Evolutionary conservation across 2,113 vertebrate species (phyloP).

Genomic region (Glaucomys volans): DNA sequence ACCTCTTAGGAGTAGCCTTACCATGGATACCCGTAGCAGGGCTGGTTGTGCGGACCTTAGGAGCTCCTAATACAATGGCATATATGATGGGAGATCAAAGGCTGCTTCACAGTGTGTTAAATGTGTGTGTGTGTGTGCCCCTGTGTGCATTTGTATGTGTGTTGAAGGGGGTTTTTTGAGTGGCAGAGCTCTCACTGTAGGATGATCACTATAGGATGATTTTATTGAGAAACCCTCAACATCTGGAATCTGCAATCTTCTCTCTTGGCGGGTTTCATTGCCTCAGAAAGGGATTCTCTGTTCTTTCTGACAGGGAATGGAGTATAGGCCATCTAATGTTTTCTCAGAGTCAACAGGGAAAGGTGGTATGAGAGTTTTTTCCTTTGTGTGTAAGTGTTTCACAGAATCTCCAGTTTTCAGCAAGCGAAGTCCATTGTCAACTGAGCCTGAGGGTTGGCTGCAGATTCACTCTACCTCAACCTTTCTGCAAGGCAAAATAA

Average conservation of each 20-base stretch:
- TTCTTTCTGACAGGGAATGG: not conserved
- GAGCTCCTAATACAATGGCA: too few relatives aligned
- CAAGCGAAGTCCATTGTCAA: not conserved
- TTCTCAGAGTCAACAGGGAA: not conserved
- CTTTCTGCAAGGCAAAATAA: not conserved
- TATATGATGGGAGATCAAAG: too few relatives aligned
- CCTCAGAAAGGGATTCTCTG: not conserved
- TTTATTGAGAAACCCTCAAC: not conserved
- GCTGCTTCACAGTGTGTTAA: too few relatives aligned
- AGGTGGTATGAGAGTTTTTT: not conserved
- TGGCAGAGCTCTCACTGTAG: not conserved
- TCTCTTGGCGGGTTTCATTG: not conserved
- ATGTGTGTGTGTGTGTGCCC: not conserved
- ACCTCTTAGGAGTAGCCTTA: conserved; percentile 76
- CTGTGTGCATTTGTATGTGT: not conserved
- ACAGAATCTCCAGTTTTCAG: not conserved
- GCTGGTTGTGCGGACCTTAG: not conserved
- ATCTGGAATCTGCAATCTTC: not conserved
- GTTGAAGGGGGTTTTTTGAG: not conserved
- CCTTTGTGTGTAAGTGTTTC: not conserved
- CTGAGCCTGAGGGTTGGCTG: not conserved
- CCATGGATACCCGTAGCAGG: not conserved
- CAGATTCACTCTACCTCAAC: not conserved
- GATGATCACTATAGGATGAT: not conserved
- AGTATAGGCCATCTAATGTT: not conserved